Conservation (phyloP, 1,140 invertebrate species). For the Drosophila bocqueti region DNA sequence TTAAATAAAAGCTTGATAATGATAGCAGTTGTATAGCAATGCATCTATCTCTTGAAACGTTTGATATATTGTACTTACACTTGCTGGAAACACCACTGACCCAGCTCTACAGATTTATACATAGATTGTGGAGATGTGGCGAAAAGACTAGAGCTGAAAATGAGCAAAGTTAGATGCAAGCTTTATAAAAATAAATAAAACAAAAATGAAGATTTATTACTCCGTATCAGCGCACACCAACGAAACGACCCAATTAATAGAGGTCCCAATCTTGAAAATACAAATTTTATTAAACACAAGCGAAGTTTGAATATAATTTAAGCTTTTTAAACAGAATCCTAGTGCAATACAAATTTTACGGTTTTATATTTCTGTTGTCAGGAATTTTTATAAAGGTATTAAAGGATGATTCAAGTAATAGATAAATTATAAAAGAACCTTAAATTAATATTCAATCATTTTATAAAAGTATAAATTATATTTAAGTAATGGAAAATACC, state of each 20-base stretch:
- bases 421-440: neutral
- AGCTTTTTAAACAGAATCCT: neutral
- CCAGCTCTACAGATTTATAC: constrained; percentile 10
- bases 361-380: neutral
- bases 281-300: constrained; percentile 36
- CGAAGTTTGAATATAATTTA: constrained; percentile 16
- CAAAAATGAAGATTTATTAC: constrained; percentile 47
- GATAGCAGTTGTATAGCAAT: constrained; percentile 17
- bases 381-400: neutral
- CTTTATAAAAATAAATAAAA: constrained; percentile 7
- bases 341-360: neutral
- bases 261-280: constrained; percentile 30
- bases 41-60: constrained; percentile 4
- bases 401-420: neutral
- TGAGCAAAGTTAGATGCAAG: constrained; percentile 1
- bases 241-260: constrained; percentile 42
- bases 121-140: neutral
- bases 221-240: constrained; percentile 28
- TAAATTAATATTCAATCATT: neutral
- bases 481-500: neutral
- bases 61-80: constrained; percentile 17
- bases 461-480: neutral
- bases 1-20: constrained; percentile 33
- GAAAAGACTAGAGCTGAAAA: neutral
- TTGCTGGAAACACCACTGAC: constrained; percentile 2